Evolutionary conservation across 2,113 vertebrate genomes (phyloP).

Genomic region (Gallinago paraguaiae): DNA sequence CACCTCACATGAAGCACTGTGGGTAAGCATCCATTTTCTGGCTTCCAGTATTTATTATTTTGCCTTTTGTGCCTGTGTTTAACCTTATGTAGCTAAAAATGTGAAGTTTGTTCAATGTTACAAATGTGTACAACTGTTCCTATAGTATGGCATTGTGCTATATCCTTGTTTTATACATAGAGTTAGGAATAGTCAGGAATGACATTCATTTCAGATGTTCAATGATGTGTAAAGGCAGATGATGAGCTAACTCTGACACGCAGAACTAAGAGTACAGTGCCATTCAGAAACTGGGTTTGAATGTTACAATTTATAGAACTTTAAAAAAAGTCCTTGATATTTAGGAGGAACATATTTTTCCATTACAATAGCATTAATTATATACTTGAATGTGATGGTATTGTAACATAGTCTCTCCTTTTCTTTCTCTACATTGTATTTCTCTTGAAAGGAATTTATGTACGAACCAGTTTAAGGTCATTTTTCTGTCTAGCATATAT

Average conservation of each 20-base stretch:
- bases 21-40: constrained; percentile 80
- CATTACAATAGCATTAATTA: not conserved
- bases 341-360: not conserved
- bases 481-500: not conserved
- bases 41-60: not conserved
- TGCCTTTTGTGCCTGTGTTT: not conserved
- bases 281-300: not conserved
- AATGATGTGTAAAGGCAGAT: not conserved
- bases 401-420: not conserved
- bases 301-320: not conserved
- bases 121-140: not conserved
- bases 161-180: not conserved
- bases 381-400: not conserved
- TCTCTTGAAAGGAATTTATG: not conserved
- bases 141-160: not conserved
- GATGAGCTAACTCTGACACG: not conserved
- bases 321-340: not conserved
- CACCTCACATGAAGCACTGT: constrained; percentile 96
- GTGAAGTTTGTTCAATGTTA: not conserved
- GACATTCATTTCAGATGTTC: not conserved
- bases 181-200: not conserved
- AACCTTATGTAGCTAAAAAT: not conserved
- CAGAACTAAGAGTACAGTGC: not conserved
- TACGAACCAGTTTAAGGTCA: not conserved
- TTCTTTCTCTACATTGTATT: not conserved